Conservation (phyloP, 2,113 vertebrate species). For the Pelecanoides urinatrix region DNA sequence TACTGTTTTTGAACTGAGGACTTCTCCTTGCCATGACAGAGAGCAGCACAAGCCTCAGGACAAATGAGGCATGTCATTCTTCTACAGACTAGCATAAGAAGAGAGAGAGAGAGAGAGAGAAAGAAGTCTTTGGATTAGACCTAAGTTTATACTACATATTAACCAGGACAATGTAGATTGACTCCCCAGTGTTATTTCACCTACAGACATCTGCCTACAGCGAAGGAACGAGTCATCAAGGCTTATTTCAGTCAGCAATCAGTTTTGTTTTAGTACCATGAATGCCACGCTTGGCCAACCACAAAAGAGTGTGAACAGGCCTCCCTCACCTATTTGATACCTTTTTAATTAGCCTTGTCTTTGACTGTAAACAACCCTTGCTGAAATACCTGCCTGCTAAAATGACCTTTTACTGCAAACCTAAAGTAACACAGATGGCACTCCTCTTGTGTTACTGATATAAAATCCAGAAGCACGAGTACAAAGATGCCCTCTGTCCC, state of each 20-base stretch:
- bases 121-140: not conserved
- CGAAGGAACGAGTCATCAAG: not conserved
- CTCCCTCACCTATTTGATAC: not conserved
- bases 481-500: not conserved
- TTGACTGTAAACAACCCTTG: not conserved
- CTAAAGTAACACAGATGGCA: not conserved
- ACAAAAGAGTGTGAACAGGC: not conserved
- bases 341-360: not conserved
- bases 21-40: not conserved
- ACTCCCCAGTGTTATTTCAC: not conserved
- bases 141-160: not conserved
- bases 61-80: not conserved
- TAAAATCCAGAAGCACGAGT: not conserved
- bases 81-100: not conserved
- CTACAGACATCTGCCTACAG: not conserved
- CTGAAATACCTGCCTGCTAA: not conserved
- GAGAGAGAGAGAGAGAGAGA: not conserved
- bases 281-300: not conserved
- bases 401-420: not conserved
- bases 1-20: not conserved
- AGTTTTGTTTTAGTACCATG: not conserved
- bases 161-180: not conserved
- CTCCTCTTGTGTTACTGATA: accelerated
- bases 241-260: not conserved
- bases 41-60: not conserved